These are phyloP conservation scores for Siniperca undulata DNA, from an alignment of 2,797 vertebrate species.

Conservation along the genomic window DNA sequence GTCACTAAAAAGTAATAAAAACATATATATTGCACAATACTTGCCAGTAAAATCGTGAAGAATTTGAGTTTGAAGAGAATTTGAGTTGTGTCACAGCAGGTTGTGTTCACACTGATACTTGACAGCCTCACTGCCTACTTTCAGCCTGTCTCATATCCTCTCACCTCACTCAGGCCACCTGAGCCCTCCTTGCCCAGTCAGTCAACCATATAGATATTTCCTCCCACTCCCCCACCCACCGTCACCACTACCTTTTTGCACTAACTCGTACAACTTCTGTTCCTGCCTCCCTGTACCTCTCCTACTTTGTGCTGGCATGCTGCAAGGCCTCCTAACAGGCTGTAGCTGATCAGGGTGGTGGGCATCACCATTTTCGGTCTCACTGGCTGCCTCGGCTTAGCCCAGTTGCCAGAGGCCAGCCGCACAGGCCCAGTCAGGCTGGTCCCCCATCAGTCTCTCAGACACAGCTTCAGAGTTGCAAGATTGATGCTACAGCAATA, in stretches of 20 bases:
- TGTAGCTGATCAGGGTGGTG: constrained; percentile 55
- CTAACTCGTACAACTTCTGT: constrained; percentile 50
- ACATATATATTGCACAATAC: not conserved
- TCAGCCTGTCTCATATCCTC: constrained; percentile 27
- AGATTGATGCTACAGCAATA: constrained; percentile 84
- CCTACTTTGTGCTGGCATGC: constrained; percentile 36
- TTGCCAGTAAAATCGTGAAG: not conserved
- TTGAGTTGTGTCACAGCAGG: not conserved
- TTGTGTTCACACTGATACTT: constrained; percentile 18
- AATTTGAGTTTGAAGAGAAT: not conserved
- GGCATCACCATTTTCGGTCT: constrained; percentile 46
- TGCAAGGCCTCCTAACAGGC: constrained; percentile 29
- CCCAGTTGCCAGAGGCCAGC: constrained; percentile 58
- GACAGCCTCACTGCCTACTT: constrained; percentile 12
- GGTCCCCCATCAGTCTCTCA: constrained; percentile 68
- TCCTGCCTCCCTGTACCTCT: constrained; percentile 21
- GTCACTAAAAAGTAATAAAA: not conserved
- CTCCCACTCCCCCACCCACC: too few species aligned
- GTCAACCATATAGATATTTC: constrained; percentile 50
- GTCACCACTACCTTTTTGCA: not conserved
- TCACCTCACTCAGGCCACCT: constrained; percentile 62
- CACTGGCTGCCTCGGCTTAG: constrained; percentile 35
- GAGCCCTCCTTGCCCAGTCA: constrained; percentile 57
- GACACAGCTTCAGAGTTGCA: constrained; percentile 72
- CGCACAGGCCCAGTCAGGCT: constrained; percentile 66